Evolutionary conservation across 2,113 vertebrate genomes (phyloP).

Genomic region (Geothlypis trichas): DNA sequence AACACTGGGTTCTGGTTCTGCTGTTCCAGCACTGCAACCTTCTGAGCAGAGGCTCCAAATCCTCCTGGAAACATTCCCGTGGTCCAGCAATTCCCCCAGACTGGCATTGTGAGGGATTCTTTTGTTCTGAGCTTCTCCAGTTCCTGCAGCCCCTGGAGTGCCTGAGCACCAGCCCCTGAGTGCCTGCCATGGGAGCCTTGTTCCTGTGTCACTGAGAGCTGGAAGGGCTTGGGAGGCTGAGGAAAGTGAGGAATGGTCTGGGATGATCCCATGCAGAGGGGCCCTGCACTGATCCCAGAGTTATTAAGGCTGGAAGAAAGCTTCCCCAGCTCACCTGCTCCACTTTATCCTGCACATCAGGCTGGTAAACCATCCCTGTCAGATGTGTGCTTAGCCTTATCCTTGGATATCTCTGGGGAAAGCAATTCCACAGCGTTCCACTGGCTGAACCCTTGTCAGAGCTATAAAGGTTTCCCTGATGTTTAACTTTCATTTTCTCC

Average conservation of each 20-base stretch:
- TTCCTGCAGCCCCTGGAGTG: neutral
- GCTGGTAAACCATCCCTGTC: conserved; percentile 11
- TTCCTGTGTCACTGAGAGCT: neutral
- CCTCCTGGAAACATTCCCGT: neutral
- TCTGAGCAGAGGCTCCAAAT: neutral
- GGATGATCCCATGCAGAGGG: neutral
- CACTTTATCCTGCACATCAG: conserved; percentile 3
- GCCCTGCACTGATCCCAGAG: neutral
- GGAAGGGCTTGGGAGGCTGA: neutral
- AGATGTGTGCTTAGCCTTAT: conserved; percentile 29
- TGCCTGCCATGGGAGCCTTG: neutral
- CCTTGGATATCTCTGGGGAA: neutral
- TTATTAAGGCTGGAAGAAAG: neutral
- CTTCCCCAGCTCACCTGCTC: conserved; percentile 24
- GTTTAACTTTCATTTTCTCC: conserved; percentile 60
- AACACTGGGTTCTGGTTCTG: neutral
- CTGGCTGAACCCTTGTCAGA: conserved; percentile 21
- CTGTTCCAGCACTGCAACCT: neutral
- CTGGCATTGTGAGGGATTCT: neutral
- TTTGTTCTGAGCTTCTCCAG: conserved; percentile 6
- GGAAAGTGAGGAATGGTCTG: neutral
- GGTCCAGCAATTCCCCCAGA: neutral
- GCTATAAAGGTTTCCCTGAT: conserved; percentile 42
- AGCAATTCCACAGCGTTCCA: conserved; percentile 8
- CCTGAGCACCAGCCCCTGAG: neutral